Conservation (phyloP, 2,888 invertebrate genomes). For the Dichetophora obliterata region DNA sequence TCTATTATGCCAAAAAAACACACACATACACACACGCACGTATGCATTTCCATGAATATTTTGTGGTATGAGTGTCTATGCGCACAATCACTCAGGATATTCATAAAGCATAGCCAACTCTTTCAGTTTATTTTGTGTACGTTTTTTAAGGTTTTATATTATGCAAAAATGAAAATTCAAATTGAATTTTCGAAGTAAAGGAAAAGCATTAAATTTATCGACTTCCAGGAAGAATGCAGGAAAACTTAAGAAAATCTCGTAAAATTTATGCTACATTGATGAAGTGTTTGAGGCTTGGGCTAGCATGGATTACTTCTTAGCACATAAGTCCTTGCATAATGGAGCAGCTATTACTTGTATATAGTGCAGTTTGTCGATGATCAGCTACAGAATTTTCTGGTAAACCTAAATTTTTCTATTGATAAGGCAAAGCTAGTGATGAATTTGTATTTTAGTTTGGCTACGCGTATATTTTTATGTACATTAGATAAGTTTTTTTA, state of each 20-base stretch:
- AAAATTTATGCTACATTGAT: slow-evolving; percentile 17
- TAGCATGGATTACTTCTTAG: not conserved
- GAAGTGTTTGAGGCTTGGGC: slow-evolving; percentile 4
- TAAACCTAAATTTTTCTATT: too few species aligned
- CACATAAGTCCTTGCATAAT: not conserved
- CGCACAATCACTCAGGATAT: not conserved
- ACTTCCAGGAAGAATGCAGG: not conserved
- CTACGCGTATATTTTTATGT: too few species aligned
- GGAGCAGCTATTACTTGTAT: not conserved
- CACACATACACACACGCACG: not conserved
- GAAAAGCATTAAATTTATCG: slow-evolving; percentile 13
- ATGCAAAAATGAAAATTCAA: slow-evolving; percentile 17
- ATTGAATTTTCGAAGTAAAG: not conserved
- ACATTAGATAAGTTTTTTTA: too few species aligned
- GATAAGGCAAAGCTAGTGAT: too few species aligned
- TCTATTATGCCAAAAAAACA: slow-evolving; percentile 12
- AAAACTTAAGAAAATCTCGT: not conserved
- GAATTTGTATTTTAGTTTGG: too few species aligned
- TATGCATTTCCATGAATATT: slow-evolving; percentile 4
- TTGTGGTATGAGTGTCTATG: not conserved
- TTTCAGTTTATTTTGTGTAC: not conserved
- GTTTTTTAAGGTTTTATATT: slow-evolving; percentile 22
- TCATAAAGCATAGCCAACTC: slow-evolving; percentile 6
- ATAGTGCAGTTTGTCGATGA: not conserved
- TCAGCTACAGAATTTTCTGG: too few species aligned